phyloP scores from a whole-genome alignment of 2,797 vertebrate species.

The Phyllotis vaccarum region DNA sequence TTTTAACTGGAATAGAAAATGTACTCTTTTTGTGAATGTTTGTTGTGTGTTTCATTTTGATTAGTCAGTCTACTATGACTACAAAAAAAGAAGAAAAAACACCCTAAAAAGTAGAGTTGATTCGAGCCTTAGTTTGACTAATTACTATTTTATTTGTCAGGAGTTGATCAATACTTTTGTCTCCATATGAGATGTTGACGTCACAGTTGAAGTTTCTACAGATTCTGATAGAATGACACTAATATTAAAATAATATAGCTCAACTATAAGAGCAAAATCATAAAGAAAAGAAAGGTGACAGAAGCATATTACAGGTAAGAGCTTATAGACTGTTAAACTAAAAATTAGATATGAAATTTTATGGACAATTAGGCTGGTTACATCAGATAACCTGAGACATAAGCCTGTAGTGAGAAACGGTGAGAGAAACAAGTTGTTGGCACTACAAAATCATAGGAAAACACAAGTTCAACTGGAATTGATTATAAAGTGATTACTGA shows the following conservation, averaged over 20 bases:
- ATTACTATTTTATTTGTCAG: not conserved
- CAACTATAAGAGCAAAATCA: not conserved
- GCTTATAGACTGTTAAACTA: not conserved
- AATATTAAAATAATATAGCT: not conserved
- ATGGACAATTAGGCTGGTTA: not conserved
- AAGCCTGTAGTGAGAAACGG: not conserved
- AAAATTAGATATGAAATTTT: not conserved
- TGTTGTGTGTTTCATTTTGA: not conserved
- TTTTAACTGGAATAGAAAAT: not conserved
- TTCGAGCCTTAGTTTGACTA: not conserved
- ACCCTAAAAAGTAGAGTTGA: not conserved
- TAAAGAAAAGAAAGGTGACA: not conserved
- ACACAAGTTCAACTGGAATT: not conserved
- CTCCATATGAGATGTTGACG: not conserved
- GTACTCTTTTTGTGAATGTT: not conserved
- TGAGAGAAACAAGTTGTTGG: not conserved
- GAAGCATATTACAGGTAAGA: not conserved
- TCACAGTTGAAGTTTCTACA: not conserved
- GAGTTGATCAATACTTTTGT: not conserved
- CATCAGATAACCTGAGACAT: not conserved
- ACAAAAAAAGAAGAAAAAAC: not conserved
- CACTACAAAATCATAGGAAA: not conserved
- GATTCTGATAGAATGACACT: not conserved
- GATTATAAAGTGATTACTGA: not conserved
- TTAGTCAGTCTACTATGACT: slow-evolving; percentile 12